Conservation (phyloP, 1,140 invertebrate genomes). For the Hyles vespertilio region DNA sequence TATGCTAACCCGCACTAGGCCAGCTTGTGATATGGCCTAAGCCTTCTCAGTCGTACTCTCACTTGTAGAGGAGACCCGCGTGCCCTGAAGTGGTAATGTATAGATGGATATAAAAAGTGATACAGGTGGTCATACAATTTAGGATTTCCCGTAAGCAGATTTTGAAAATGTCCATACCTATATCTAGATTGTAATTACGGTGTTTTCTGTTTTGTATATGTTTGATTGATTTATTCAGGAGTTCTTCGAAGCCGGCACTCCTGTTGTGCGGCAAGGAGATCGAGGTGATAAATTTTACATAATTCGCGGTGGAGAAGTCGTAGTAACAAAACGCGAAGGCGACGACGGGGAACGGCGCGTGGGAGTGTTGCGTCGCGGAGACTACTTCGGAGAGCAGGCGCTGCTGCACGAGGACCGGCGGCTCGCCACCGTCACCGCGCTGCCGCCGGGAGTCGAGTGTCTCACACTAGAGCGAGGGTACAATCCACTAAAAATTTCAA, state of each 20-base stretch:
- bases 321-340: slow-evolving; percentile 81
- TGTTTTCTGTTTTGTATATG: not conserved
- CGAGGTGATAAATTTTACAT: slow-evolving; percentile 97
- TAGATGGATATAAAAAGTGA: no score
- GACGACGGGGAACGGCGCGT: slow-evolving; percentile 79
- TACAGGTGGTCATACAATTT: no score
- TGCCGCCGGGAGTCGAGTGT: slow-evolving; percentile 92
- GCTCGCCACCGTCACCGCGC: slow-evolving; percentile 91
- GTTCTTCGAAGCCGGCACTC: slow-evolving; percentile 89
- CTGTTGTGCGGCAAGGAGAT: slow-evolving; percentile 95
- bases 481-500: not conserved
- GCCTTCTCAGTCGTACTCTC: no score
- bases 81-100: no score
- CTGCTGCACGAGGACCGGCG: slow-evolving; percentile 87
- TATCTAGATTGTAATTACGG: no score
- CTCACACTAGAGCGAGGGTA: slow-evolving; percentile 90
- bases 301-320: slow-evolving; percentile 92
- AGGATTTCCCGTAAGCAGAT: no score
- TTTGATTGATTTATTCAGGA: slow-evolving; percentile 72
- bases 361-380: slow-evolving; percentile 80
- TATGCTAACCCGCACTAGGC: no score
- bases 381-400: slow-evolving; percentile 89
- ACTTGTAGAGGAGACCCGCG: no score
- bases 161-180: no score
- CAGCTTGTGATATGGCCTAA: no score